Evolutionary conservation across 2,113 vertebrate genomes (phyloP).

Genomic region (Lontra canadensis): DNA sequence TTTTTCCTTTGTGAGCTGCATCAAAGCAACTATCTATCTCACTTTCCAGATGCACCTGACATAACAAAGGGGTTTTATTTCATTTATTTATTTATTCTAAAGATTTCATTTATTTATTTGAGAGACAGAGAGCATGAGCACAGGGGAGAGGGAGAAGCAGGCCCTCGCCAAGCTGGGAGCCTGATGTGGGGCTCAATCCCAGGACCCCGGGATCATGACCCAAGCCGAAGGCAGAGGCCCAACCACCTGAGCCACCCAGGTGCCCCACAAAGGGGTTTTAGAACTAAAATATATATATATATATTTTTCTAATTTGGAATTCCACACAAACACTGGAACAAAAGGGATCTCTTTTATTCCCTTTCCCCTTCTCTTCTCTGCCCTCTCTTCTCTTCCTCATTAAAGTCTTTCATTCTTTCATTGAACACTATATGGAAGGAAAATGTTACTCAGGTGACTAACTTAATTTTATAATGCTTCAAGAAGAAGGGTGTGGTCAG

Average conservation of each 20-base stretch:
- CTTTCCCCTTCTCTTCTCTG: neutral
- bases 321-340: constrained; percentile 18
- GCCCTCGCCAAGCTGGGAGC: no score
- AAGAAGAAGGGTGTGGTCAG: neutral
- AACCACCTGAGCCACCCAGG: no score
- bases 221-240: no score
- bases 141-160: no score
- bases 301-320: neutral
- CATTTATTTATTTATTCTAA: no score
- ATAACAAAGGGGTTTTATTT: neutral
- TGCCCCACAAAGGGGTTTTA: neutral
- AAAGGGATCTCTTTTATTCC: neutral
- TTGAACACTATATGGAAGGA: neutral
- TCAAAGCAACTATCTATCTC: neutral
- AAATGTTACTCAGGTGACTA: neutral
- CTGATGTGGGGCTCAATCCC: no score
- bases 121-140: no score
- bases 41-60: neutral
- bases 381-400: neutral
- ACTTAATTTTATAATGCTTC: neutral
- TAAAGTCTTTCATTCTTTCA: neutral
- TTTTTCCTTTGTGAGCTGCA: neutral
- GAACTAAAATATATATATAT: neutral
- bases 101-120: no score
- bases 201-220: no score